Evolutionary conservation across 2,888 invertebrate genomes (phyloP).

Genomic region (Philhelius pedissequus): DNA sequence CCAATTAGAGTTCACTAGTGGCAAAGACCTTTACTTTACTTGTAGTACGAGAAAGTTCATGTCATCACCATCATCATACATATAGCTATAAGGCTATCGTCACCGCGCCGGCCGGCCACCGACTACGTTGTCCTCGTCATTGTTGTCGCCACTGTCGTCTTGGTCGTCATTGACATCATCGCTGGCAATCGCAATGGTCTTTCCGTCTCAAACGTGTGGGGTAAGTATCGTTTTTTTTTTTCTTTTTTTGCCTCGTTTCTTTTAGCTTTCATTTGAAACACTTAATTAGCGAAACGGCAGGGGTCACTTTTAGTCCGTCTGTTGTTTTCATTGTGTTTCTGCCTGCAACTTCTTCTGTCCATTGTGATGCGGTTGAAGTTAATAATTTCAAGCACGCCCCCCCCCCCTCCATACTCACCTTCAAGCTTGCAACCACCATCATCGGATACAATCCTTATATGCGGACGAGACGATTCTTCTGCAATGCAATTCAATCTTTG

Average conservation of each 20-base stretch:
- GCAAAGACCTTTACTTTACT: conserved; percentile 48
- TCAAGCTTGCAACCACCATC: not conserved
- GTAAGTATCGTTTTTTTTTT: conserved; percentile 22
- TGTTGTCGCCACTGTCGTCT: not conserved
- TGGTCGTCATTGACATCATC: conserved; percentile 16
- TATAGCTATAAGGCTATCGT: not conserved
- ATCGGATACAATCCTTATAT: not conserved
- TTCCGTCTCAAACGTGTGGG: conserved; percentile 30
- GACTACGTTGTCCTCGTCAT: not conserved
- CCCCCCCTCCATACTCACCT: not conserved
- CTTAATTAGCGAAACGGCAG: conserved; percentile 54
- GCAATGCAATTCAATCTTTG: conserved; percentile 29
- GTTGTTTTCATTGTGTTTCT: conserved; percentile 19
- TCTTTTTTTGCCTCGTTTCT: not conserved
- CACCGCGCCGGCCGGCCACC: not conserved
- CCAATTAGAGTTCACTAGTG: conserved; percentile 58
- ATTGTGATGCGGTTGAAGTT: not conserved
- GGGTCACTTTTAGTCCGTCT: conserved; percentile 21
- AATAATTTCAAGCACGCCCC: too few relatives aligned
- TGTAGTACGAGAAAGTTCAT: conserved; percentile 38
- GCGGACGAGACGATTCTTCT: not conserved
- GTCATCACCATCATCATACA: conserved; percentile 16
- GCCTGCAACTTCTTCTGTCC: not conserved
- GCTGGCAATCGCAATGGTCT: not conserved
- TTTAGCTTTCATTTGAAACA: conserved; percentile 33